phyloP scores from a whole-genome alignment of 2,888 invertebrate species.

The Hetaerina titia region DNA sequence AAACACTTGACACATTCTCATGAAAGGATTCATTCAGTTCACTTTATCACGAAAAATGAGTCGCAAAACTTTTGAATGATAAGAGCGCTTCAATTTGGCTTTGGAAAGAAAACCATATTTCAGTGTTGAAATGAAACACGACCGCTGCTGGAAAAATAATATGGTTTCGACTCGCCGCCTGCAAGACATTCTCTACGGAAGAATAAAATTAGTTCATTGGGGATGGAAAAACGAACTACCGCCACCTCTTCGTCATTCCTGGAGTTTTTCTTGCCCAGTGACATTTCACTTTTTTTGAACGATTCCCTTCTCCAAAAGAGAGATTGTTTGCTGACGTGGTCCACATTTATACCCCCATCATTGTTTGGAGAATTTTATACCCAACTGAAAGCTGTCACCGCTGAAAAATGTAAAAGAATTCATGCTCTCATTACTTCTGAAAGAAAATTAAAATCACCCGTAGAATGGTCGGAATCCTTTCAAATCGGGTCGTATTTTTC shows the following conservation, averaged over 20 bases:
- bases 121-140: neutral
- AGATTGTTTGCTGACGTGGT: neutral
- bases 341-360: neutral
- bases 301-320: neutral
- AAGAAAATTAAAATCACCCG: neutral
- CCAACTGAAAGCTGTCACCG: neutral
- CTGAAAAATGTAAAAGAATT: neutral
- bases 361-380: neutral
- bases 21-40: neutral
- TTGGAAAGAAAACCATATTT: neutral
- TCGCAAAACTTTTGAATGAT: neutral
- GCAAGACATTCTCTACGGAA: neutral
- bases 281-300: neutral
- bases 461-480: neutral
- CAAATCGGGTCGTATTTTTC: neutral
- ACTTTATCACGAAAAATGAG: neutral
- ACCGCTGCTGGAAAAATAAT: neutral
- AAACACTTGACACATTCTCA: neutral
- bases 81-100: neutral
- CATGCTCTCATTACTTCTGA: neutral
- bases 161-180: neutral
- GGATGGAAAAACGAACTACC: neutral
- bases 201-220: neutral
- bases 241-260: neutral
- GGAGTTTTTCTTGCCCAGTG: neutral